Evolutionary conservation across 2,888 invertebrate species (phyloP), one percentile per base, ranked within the genome.

Genomic region (Drosophila meridiana): DNA sequence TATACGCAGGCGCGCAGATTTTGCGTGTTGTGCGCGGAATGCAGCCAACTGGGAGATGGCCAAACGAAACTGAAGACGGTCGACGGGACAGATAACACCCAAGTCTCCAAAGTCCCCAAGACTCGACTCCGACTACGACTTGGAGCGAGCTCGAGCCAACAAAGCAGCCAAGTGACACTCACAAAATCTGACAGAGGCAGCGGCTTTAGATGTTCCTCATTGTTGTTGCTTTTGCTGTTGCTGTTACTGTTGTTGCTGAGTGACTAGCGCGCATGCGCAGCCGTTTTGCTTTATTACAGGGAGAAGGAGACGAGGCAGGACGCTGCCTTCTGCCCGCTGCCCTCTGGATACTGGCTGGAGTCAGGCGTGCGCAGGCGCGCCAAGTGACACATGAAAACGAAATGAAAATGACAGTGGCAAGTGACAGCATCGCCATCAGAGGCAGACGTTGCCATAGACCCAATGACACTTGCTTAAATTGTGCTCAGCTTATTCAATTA

Each of bases 1-100:
- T 92, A 92, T 92, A 92, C 90, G 92, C 90, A 87, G 89, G 83
- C 87, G 90, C 90, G 90, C 88, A 90, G 86, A 90, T 91, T 91
- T 91, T 68, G 90, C 87, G 87, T 87, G 90, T 88, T 86, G 84
- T 66, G 63, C 73, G 59, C 59, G 81, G 81, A 81, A 81, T 81
- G 80, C 83, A 69, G 55, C 48, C 60, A 64, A 58, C 55, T 14
- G 69, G 38, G 50, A 69, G 61, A 56, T 69, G 69, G 52, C 61
- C 76, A 67, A 60, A 61, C 61, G 85, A 87, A 87, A 89, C 84
- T 86, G 85, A 87, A 86, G 89, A 87, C 87, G 89, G 85, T 85
- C 82, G 77, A 86, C 81, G 78, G 84, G 73, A 73, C 78, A 84
- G 84, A 84, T 84, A 84, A 88, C 84, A 88, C 84, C 88, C 83